Conservation (phyloP, 2,113 vertebrate species). For the Propithecus coquereli region DNA sequence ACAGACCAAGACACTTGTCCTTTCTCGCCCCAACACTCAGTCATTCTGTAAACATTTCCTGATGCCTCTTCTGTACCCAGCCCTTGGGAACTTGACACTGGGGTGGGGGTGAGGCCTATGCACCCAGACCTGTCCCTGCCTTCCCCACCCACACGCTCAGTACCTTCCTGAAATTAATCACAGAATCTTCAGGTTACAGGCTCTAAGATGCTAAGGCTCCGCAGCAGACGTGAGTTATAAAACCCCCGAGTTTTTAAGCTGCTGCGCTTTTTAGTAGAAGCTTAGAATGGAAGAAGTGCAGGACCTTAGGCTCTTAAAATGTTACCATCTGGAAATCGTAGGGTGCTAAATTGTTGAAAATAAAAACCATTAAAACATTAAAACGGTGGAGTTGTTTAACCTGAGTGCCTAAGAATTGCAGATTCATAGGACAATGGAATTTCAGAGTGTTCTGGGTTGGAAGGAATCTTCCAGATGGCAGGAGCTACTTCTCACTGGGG, state of each 20-base stretch:
- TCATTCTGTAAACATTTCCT: slow-evolving; percentile 38
- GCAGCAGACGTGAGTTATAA: not conserved
- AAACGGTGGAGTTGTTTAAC: not conserved
- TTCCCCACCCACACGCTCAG: not conserved
- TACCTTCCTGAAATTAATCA: slow-evolving; percentile 35
- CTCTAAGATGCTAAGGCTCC: not conserved
- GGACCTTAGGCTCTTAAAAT: not conserved
- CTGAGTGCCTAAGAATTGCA: not conserved
- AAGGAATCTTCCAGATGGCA: not conserved
- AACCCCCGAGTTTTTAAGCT: not conserved
- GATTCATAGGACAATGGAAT: not conserved
- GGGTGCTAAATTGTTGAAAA: not conserved
- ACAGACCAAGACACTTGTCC: not conserved
- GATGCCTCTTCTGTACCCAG: not conserved
- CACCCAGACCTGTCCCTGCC: not conserved
- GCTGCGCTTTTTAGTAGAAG: not conserved
- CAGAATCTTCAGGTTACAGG: not conserved
- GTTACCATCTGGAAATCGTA: not conserved
- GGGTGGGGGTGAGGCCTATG: too few species aligned
- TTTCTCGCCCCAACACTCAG: not conserved
- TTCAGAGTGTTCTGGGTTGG: not conserved
- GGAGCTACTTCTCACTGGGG: not conserved
- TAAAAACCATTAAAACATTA: not conserved
- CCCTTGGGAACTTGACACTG: not conserved
- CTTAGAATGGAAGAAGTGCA: not conserved